These are phyloP conservation scores for Muricea muricata DNA, from an alignment of 92 coral and sea anemone species.

Conservation along the genomic window DNA sequence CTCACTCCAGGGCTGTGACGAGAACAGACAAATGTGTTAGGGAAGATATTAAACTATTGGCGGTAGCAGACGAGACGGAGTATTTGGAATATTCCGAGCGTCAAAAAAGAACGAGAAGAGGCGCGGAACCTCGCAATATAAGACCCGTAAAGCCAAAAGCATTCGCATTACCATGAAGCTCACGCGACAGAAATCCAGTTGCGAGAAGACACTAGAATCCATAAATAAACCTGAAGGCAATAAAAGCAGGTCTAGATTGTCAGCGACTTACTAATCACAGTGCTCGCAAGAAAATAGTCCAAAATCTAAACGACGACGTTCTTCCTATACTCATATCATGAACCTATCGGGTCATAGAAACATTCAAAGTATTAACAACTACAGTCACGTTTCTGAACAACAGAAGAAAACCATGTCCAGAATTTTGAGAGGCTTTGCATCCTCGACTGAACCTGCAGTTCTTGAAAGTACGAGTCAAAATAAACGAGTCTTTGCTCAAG, in stretches of 20 bases:
- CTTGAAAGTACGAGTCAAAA: neutral
- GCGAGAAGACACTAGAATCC: no score
- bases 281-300: neutral
- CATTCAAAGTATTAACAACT: neutral
- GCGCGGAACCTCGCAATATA: constrained; percentile 46
- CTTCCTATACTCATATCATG: neutral
- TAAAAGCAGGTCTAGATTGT: no score
- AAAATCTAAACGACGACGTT: neutral
- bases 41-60: constrained; percentile 20
- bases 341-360: neutral
- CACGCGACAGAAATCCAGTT: constrained; percentile 61
- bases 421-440: neutral
- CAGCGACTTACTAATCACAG: no score
- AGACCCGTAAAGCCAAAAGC: constrained; percentile 63
- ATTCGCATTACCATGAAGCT: constrained; percentile 40
- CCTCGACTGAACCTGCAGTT: neutral
- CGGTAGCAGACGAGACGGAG: neutral
- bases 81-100: constrained; percentile 41
- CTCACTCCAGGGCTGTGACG: constrained; percentile 61
- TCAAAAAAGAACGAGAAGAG: constrained; percentile 61
- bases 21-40: no score
- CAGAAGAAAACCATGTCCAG: neutral
- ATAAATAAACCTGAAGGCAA: constrained; percentile 53
- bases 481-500: no score
- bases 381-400: neutral